Percentiles rank a stretch among this genome's conserved stretches.
These are phyloP conservation scores for Drosophila villosipedis DNA, from an alignment of 2,888 invertebrate species.

Conservation along the genomic window DNA sequence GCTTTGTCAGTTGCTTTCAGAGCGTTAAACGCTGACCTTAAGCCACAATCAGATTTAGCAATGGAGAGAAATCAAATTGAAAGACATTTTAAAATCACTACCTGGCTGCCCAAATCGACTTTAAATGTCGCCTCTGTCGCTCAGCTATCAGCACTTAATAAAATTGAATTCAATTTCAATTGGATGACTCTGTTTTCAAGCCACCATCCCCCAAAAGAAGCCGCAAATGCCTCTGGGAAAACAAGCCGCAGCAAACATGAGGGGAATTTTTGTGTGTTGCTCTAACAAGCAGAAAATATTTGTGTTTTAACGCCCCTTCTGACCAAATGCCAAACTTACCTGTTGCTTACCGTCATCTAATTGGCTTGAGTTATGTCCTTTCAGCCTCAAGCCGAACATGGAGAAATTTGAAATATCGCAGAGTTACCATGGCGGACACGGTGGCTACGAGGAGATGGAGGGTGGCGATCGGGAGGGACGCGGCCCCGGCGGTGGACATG, in stretches of 20 bases:
- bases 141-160: slow-evolving; percentile 82
- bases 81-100: slow-evolving; percentile 42
- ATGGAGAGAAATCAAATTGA: slow-evolving; percentile 54
- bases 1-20: slow-evolving; percentile 57
- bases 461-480: slow-evolving; percentile 81
- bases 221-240: slow-evolving; percentile 69
- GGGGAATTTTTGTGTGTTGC: slow-evolving; percentile 52
- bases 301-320: slow-evolving; percentile 72
- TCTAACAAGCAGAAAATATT: slow-evolving; percentile 82
- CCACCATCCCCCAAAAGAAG: slow-evolving; percentile 2
- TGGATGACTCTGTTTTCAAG: slow-evolving; percentile 64
- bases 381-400: slow-evolving; percentile 80
- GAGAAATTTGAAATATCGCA: slow-evolving; percentile 84
- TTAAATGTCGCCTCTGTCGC: slow-evolving; percentile 37
- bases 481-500: slow-evolving; percentile 82
- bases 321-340: slow-evolving; percentile 34
- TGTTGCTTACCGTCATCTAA: slow-evolving; percentile 56
- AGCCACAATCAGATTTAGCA: slow-evolving; percentile 47
- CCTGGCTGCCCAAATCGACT: slow-evolving; percentile 47
- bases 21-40: slow-evolving; percentile 57
- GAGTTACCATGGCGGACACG: slow-evolving; percentile 82
- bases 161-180: slow-evolving; percentile 83
- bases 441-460: slow-evolving; percentile 84
- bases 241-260: slow-evolving; percentile 15
- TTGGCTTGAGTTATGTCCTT: slow-evolving; percentile 69